Base-by-base conservation (phyloP, 2,888 invertebrate genomes). In the Lypha dubia region DNA sequence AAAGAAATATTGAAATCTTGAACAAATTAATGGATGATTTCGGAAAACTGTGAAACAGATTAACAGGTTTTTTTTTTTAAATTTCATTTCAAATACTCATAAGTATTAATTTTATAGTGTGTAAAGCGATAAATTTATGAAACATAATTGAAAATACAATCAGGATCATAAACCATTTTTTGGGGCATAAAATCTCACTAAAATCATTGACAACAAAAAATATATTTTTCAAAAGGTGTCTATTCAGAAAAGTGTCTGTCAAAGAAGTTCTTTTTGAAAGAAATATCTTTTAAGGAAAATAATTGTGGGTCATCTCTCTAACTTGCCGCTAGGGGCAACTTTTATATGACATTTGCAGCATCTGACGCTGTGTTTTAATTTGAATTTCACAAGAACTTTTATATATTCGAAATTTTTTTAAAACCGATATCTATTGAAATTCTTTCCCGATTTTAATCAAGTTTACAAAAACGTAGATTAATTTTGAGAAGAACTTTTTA, bases 41-140 rank as follows among this genome's bases (percentile, higher is more conserved):
- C 86, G 85, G 73, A 87, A 87, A 87, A 89, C 91, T 90, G 91
- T 91, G 90, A 89, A 91, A 90, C 91, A 91, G 90, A 91, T 89
- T 88, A 88, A 60, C 56, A 17, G 58, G 79, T 74, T 76, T 22
- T 24, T 22, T 24, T 13, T n/a, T n/a, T n/a, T n/a, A n/a, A n/a
- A 24, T 6, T 28, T 38, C 28, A 35, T 73, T 76, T 44, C 13
- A 51, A 74, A 11, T n/a, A 86, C 88, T 89, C 89, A 87, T 86
- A 87, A 87, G 90, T 88, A 90, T 90, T 87, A 89, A 88, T 90
- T 88, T 89, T 90, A 88, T 89, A 89, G 89, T 89, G 89, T 0
- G 20, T 3, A 38, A 9, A 11, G 8, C 4, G 22, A 51, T 22
- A 11, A 22, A 51, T 11, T 11, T 38, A n/a, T 58, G 11, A 17